Evolutionary conservation across 2,113 vertebrate genomes (phyloP).

Genomic region (Nyctereutes procyonoides): DNA sequence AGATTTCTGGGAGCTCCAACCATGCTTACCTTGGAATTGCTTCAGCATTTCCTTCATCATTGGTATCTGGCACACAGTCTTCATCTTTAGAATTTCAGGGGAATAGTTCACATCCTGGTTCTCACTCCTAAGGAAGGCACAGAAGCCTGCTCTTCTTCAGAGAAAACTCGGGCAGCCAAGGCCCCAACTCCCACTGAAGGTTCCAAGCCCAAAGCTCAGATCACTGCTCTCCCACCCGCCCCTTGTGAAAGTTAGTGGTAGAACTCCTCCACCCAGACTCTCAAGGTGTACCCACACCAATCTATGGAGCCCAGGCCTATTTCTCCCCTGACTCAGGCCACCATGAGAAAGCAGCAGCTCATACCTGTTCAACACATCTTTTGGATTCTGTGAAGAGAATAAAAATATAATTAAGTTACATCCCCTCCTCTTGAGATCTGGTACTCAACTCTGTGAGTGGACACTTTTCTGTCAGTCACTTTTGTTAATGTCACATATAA

Average conservation of each 20-base stretch:
- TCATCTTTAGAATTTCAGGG: conserved; percentile 17
- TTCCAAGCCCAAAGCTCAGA: neutral
- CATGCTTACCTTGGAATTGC: conserved; percentile 51
- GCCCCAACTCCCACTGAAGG: neutral
- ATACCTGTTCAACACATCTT: conserved; percentile 59
- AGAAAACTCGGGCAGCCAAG: neutral
- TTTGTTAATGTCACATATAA: neutral
- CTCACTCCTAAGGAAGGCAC: conserved; percentile 38
- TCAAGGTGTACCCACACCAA: neutral
- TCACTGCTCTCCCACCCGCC: neutral
- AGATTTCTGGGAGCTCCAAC: neutral
- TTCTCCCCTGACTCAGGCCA: neutral
- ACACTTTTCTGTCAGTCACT: neutral
- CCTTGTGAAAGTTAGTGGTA: neutral
- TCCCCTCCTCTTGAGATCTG: neutral
- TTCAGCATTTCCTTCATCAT: conserved; percentile 67
- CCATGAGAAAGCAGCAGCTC: neutral
- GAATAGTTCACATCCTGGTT: conserved; percentile 29
- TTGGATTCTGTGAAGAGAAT: conserved; percentile 69
- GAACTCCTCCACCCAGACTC: neutral
- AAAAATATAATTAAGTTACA: neutral
- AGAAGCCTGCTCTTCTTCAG: neutral
- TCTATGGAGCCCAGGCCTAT: neutral
- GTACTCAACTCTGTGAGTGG: neutral
- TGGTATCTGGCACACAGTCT: conserved; percentile 38